Evolutionary conservation across 2,113 vertebrate genomes (phyloP).

Genomic region (Platanista minor): DNA sequence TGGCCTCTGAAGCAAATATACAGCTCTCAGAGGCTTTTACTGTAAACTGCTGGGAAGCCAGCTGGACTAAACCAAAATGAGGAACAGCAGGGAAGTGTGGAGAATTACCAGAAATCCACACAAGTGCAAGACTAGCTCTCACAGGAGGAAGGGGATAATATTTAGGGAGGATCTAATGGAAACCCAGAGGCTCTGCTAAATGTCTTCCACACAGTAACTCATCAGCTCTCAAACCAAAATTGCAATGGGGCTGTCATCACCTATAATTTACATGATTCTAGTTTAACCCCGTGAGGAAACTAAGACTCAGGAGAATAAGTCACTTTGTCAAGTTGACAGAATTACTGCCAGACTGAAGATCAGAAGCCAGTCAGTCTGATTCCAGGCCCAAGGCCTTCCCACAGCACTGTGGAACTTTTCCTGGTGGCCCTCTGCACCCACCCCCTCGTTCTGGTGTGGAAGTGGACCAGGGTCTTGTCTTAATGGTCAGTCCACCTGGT

Average conservation of each 20-base stretch:
- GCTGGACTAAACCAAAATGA: not conserved
- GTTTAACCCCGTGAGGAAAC: not conserved
- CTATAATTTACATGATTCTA: not conserved
- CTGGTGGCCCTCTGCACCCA: not conserved
- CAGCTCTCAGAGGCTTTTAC: not conserved
- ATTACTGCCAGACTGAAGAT: not conserved
- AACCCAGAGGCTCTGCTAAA: not conserved
- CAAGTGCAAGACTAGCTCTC: not conserved
- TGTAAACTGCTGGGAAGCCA: not conserved
- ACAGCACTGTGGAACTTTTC: not conserved
- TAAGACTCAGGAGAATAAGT: not conserved
- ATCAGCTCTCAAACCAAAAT: not conserved
- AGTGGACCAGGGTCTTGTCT: not conserved
- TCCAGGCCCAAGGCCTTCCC: not conserved
- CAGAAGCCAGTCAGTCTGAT: not conserved
- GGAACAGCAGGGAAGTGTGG: not conserved
- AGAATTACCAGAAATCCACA: not conserved
- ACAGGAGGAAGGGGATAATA: not conserved
- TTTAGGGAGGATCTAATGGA: not conserved
- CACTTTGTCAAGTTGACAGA: not conserved
- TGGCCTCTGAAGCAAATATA: not conserved
- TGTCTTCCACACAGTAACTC: not conserved
- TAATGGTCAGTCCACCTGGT: not conserved
- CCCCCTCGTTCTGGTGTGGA: not conserved
- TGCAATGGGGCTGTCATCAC: rapidly evolving